Evolutionary conservation across 1,140 invertebrate genomes (phyloP).

Genomic region (Ceratitis capitata): DNA sequence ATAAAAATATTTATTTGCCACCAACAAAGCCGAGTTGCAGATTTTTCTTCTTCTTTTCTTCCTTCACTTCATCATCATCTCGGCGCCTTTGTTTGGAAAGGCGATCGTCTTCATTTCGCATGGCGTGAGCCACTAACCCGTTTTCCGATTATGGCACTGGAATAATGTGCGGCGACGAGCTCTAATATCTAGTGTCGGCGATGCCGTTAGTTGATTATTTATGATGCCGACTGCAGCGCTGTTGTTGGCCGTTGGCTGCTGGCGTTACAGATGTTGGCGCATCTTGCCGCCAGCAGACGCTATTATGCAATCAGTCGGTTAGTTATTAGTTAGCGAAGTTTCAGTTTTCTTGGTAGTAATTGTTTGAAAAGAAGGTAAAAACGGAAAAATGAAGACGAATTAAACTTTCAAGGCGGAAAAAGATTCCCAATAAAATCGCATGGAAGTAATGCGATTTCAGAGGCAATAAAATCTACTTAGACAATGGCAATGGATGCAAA

Average conservation of each 20-base stretch:
- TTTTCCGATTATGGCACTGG: conserved; percentile 20
- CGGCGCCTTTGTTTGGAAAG: conserved; percentile 10
- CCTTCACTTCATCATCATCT: neutral
- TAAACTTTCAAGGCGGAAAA: neutral
- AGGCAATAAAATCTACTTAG: too few relatives aligned
- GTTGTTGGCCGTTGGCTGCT: neutral
- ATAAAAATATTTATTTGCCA: neutral
- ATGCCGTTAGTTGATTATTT: neutral
- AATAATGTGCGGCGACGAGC: neutral
- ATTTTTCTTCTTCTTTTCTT: neutral
- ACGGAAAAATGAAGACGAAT: neutral
- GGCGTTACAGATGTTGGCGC: neutral
- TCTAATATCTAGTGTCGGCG: neutral
- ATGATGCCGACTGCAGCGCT: neutral
- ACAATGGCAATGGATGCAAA: too few relatives aligned
- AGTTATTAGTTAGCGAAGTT: neutral
- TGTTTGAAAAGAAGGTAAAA: neutral
- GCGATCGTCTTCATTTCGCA: conserved; percentile 18
- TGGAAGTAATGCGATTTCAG: too few relatives aligned
- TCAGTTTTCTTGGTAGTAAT: neutral
- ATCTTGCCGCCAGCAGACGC: neutral
- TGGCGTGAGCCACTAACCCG: conserved; percentile 3
- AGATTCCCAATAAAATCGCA: too few relatives aligned
- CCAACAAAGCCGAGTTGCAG: neutral
- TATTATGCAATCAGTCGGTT: neutral